Evolutionary conservation across 2,797 vertebrate species (phyloP), one percentile per base, ranked within the genome.

Genomic region (Coregonus sp.): DNA sequence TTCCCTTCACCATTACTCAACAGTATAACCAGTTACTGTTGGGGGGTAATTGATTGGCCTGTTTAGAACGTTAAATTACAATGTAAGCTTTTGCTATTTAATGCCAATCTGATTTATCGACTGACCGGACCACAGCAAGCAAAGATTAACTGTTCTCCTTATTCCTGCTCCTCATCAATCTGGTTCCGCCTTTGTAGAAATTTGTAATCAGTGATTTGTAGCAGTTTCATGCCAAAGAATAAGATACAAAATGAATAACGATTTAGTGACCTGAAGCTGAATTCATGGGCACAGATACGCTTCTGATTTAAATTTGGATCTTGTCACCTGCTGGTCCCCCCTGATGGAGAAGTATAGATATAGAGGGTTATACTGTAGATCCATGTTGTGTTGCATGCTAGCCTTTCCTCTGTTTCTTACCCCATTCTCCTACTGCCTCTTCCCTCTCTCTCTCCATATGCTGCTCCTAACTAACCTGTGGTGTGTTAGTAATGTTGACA

Each of bases 401-500:
- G 71, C 72, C 81, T 88, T 80, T 86, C 83, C 85, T 88, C 66
- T 87, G 82, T 92, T 86, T 93, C 91, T 94, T 85, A 94, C 76
- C 79, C 83, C 74, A 76, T 78, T 91, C 75, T 87, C 86, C 73
- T 90, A 72, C 80, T 16, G 78, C 73, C 59, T 80, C 75, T 81
- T 80, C 59, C 82, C 40, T 83, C 73, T 77, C 75, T 88, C 73
- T 82, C 75, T 86, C 78, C 79, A n/a, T 85, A 87, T 83, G 88
- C 88, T 88, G 73, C 50, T 87, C 78, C 87, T 83, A 76, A 78
- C 87, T 83, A 77, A 76, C 80, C 88, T 85, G 51, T 86, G 82
- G 59, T 92, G 87, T 87, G 75, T 75, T 94, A 99, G 98, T 95
- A 98, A 99, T 73, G 98, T 99, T 96, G 98, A 99, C 92, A 99